These are phyloP conservation scores for Umimayanthus kanabou DNA, from an alignment of 92 coral and sea anemone genomes.

Conservation along the genomic window DNA sequence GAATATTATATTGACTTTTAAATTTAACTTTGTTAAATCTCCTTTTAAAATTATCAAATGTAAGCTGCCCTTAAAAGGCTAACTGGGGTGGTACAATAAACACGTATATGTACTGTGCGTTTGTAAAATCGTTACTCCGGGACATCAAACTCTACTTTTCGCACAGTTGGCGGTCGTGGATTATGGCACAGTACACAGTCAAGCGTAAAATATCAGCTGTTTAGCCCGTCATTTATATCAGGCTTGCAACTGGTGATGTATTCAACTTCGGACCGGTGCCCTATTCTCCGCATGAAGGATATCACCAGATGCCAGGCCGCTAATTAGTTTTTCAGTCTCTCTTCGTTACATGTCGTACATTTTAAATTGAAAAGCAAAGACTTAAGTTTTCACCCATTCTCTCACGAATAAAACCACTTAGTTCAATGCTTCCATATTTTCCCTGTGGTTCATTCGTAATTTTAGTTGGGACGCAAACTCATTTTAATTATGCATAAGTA, in stretches of 20 bases:
- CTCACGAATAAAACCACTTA: neutral
- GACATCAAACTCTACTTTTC: neutral
- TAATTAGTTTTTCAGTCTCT: neutral
- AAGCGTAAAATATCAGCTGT: neutral
- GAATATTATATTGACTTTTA: too few relatives aligned
- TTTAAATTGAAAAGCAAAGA: neutral
- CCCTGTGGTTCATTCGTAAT: conserved; percentile 3
- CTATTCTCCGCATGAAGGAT: conserved; percentile 1
- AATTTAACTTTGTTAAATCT: too few relatives aligned
- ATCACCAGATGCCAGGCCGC: neutral
- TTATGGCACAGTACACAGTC: neutral
- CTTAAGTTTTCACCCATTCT: neutral
- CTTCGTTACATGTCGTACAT: neutral
- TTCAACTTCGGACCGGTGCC: conserved; percentile 25
- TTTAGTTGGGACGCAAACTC: neutral
- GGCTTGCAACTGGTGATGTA: conserved; percentile 21
- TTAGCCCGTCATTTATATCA: neutral
- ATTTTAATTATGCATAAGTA: conserved; percentile 15
- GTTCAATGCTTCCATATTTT: neutral
- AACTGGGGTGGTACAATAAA: too few relatives aligned
- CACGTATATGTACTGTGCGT: neutral
- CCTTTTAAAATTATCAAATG: too few relatives aligned
- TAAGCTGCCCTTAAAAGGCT: too few relatives aligned
- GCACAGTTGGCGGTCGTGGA: neutral
- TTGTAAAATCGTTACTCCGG: neutral